Base-by-base conservation (phyloP, 2,113 vertebrate species). In the Epinephelus moara region DNA sequence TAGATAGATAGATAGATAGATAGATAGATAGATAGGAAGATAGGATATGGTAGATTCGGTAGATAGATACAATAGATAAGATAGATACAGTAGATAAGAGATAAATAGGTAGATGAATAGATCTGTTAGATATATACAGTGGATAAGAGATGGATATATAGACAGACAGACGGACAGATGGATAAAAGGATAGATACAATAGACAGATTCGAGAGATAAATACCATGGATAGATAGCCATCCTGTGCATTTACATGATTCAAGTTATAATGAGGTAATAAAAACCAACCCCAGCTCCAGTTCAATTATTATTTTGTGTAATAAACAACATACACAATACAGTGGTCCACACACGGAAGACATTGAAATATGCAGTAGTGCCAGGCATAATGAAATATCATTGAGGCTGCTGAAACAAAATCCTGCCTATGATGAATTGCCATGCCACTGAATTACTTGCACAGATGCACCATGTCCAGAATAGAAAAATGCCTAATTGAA, bases 361-460 rank as follows among this genome's bases (percentile, higher is more conserved):
- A 59, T 21, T 57, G 73, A 73, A 64, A 71, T n/a, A 71, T 72
- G 40, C 21, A 49, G 30, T 5, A 62, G 45, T 69, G 63, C 15
- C 0, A 77, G 18, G n/a, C 15, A 64, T 76, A 63, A 82, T 62
- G 23, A 73, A 78, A 77, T 59, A 67, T 69, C 37, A 77, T 52
- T 60, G 37, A 81, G 66, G 47, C 27, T 33, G 25, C 19, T 75
- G 55, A 50, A 77, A 89, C 81, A 57, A 80, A 85, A 85, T 61
- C 82, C 63, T 69, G 59, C 72, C 30, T 40, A 6, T 86, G 80
- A 87, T 91, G 45, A 52, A 75, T 57, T 62, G 33, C 57, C 77
- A 11, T 69, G 78, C 57, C 81, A 82, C 19, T 84, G 59, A 80
- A 67, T 76, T 67, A 75, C 68, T 55, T 75, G 64, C 40, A 74